phyloP scores from a whole-genome alignment of 2,113 vertebrate genomes.

The Percopsis transmontana region DNA sequence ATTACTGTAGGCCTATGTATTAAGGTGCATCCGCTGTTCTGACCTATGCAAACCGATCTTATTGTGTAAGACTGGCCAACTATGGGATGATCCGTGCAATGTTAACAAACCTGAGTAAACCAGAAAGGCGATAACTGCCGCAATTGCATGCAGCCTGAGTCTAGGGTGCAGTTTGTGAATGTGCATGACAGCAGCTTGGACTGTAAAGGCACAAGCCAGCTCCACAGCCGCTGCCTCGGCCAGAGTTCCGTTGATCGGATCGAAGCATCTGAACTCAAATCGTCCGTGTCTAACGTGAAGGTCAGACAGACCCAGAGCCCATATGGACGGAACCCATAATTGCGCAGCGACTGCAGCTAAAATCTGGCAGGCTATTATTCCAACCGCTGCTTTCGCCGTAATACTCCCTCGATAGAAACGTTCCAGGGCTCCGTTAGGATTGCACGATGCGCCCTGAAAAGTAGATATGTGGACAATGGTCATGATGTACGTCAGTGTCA shows the following conservation, averaged over 20 bases:
- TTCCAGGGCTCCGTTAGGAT: constrained; percentile 78
- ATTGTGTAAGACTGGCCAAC: not conserved
- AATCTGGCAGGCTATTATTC: constrained; percentile 75
- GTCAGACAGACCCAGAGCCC: constrained; percentile 78
- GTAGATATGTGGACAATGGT: constrained; percentile 79
- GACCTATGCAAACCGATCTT: too few relatives aligned
- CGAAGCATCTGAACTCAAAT: constrained; percentile 68
- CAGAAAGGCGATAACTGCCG: constrained; percentile 80
- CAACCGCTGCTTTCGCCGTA: constrained; percentile 9
- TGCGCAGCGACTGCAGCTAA: constrained; percentile 71
- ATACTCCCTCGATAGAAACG: constrained; percentile 57
- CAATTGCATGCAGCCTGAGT: constrained; percentile 72
- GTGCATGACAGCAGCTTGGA: constrained; percentile 79
- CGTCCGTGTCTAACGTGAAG: constrained; percentile 65
- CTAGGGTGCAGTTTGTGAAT: constrained; percentile 66
- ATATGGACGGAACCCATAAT: constrained; percentile 60
- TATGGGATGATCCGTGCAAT: not conserved
- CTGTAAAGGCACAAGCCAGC: constrained; percentile 77
- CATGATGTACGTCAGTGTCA: constrained; percentile 78
- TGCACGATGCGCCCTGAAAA: constrained; percentile 76
- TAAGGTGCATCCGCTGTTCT: not conserved
- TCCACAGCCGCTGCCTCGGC: constrained; percentile 80
- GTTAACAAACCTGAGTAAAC: constrained; percentile 82
- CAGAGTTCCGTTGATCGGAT: constrained; percentile 78
- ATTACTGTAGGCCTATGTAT: not conserved